phyloP scores from a whole-genome alignment of 2,113 vertebrate genomes.

The Trichomycterus rosablanca region DNA sequence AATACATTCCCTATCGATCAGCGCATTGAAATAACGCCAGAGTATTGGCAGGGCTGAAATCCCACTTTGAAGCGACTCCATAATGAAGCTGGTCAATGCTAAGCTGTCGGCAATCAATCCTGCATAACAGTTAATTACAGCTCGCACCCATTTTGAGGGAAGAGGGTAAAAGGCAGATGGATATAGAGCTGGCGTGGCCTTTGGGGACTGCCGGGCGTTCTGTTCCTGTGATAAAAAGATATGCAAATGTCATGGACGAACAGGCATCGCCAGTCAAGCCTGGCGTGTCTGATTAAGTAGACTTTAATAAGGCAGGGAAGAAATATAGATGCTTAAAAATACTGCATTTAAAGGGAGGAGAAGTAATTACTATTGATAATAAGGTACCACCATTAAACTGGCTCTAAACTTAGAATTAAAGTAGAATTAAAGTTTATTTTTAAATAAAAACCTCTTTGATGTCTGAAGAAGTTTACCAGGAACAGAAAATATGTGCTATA shows the following conservation, averaged over 20 bases:
- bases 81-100: conserved; percentile 77
- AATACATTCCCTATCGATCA: conserved; percentile 71
- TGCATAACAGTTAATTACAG: conserved; percentile 77
- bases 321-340: no score
- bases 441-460: no score
- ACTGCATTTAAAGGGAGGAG: neutral
- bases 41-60: conserved; percentile 73
- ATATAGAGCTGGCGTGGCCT: conserved; percentile 39
- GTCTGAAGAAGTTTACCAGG: no score
- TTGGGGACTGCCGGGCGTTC: conserved; percentile 49
- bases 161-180: conserved; percentile 44
- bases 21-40: conserved; percentile 70
- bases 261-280: conserved; percentile 38
- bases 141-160: conserved; percentile 59
- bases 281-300: conserved; percentile 4
- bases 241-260: conserved; percentile 53
- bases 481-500: no score
- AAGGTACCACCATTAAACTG: neutral
- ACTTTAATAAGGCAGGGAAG: conserved; percentile 20
- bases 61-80: conserved; percentile 75
- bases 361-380: neutral
- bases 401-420: no score
- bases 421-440: no score
- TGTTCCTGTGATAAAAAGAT: conserved; percentile 30
- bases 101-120: conserved; percentile 75